Percentiles rank a stretch among this genome's conserved stretches.
Evolutionary conservation across 2,113 vertebrate genomes (phyloP).

Genomic region (Cryptomyrus ogoouensis): DNA sequence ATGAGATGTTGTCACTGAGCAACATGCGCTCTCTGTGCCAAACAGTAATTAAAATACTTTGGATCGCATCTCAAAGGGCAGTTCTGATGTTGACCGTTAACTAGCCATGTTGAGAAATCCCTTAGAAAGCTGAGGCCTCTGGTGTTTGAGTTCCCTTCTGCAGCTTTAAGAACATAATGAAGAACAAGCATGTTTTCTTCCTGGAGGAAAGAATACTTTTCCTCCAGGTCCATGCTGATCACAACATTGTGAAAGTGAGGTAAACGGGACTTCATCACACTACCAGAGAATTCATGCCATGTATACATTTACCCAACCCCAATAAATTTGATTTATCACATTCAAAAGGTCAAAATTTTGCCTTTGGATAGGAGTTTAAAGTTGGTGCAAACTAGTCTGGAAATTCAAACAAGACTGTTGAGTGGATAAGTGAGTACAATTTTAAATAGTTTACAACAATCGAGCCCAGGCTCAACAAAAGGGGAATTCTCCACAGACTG

Average conservation of each 20-base stretch:
- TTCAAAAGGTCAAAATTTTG: background rate
- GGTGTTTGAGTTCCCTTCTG: background rate
- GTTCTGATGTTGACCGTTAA: background rate
- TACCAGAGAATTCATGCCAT: background rate
- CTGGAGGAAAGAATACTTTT: background rate
- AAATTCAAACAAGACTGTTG: background rate
- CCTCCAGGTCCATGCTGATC: background rate
- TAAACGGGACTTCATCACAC: background rate
- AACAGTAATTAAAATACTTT: conserved; percentile 5
- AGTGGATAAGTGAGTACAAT: background rate
- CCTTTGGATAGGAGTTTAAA: background rate
- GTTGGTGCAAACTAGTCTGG: background rate
- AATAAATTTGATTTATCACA: background rate
- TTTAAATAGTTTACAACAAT: background rate
- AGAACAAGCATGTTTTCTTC: background rate
- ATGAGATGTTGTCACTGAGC: background rate
- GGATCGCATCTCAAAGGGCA: background rate
- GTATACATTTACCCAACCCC: background rate
- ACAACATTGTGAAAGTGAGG: background rate
- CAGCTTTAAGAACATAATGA: background rate
- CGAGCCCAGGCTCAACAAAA: background rate
- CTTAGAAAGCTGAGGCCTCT: background rate
- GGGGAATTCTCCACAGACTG: background rate
- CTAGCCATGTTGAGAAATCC: background rate
- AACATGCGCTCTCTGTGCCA: background rate